Conservation (phyloP, 2,113 vertebrate species). For the Forbesichthys agassizii region DNA sequence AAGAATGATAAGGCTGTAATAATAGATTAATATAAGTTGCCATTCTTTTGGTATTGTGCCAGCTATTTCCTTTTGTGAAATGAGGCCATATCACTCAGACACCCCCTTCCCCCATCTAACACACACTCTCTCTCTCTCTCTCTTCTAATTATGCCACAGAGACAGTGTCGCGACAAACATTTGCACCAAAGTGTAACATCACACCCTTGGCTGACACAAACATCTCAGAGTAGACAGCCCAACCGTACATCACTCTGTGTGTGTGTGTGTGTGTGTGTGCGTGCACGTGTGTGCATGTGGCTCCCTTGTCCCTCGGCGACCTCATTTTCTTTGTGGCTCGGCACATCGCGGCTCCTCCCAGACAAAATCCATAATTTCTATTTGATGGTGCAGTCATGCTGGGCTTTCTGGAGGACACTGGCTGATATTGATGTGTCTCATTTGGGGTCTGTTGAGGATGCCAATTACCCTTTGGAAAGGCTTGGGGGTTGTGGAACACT, state of each 20-base stretch:
- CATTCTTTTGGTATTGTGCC: too few relatives aligned
- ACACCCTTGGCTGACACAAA: conserved; percentile 1
- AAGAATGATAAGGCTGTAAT: neutral
- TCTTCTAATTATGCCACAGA: neutral
- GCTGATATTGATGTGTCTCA: conserved; percentile 75
- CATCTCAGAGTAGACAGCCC: conserved; percentile 20
- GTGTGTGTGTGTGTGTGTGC: neutral
- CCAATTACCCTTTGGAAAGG: conserved; percentile 75
- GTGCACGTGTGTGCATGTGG: conserved; percentile 20
- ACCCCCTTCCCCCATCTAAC: neutral
- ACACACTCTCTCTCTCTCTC: neutral
- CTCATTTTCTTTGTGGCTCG: conserved; percentile 69
- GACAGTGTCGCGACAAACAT: conserved; percentile 1
- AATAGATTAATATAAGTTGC: too few relatives aligned
- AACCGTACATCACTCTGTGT: neutral
- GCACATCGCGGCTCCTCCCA: conserved; percentile 58
- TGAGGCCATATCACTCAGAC: neutral
- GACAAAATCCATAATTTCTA: conserved; percentile 80
- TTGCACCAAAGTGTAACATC: conserved; percentile 9
- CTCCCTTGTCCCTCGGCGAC: conserved; percentile 47
- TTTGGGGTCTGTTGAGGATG: conserved; percentile 69
- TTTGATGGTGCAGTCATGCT: conserved; percentile 69
- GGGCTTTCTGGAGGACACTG: conserved; percentile 66
- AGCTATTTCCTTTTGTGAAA: neutral
- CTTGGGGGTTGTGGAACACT: conserved; percentile 54